These are phyloP conservation scores for Gallinago stenura DNA, from an alignment of 2,797 vertebrate genomes.

Conservation along the genomic window DNA sequence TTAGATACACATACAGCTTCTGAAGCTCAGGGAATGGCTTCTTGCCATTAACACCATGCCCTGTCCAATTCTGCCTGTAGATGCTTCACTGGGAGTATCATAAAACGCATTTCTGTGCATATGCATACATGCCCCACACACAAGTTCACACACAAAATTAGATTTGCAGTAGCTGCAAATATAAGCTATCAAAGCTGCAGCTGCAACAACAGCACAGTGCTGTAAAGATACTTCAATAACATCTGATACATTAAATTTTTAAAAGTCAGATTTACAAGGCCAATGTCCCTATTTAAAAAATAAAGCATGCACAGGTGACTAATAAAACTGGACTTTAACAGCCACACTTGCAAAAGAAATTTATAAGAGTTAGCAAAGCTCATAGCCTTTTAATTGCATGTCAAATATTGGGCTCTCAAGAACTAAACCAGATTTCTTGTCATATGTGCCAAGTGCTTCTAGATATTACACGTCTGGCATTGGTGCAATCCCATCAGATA, in stretches of 20 bases:
- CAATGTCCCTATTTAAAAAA: background rate
- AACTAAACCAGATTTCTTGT: background rate
- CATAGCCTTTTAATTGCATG: background rate
- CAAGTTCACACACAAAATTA: fast-evolving
- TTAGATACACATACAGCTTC: fast-evolving
- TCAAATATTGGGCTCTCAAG: background rate
- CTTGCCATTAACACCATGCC: background rate
- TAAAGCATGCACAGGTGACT: background rate
- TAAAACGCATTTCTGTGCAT: fast-evolving
- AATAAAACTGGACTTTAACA: constrained; percentile 9
- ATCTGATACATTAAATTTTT: background rate
- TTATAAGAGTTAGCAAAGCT: constrained; percentile 22
- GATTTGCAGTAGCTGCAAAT: background rate
- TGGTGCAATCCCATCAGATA: fast-evolving
- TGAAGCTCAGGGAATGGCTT: background rate
- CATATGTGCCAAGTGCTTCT: constrained; percentile 26
- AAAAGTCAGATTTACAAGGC: background rate
- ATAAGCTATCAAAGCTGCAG: background rate
- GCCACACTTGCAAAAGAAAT: background rate
- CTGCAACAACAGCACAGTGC: background rate
- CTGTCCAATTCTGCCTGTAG: background rate
- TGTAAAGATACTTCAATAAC: background rate
- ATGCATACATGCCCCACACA: fast-evolving
- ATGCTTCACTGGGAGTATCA: background rate
- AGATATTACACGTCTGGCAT: background rate